Percentiles rank a stretch among this genome's conserved stretches.
Conservation (phyloP, 64 coral and sea anemone species). For the Anthopleura sola region DNA sequence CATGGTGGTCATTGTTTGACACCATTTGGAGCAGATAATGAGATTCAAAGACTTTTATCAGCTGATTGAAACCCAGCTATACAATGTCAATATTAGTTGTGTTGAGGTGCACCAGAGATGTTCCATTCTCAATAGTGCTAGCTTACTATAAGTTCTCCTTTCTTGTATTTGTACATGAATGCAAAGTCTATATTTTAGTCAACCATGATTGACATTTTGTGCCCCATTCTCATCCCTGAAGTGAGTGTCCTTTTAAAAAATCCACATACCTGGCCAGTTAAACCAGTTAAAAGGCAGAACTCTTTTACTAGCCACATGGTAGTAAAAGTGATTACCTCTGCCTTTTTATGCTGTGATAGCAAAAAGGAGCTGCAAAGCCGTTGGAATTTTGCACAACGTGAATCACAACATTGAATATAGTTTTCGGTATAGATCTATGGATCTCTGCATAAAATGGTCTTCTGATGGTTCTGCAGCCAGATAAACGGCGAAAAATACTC, state of each 20-base stretch:
- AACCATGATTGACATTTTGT: conserved; percentile 30
- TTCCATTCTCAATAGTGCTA: conserved; percentile 75
- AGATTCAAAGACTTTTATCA: too few species aligned
- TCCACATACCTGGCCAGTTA: conserved; percentile 9
- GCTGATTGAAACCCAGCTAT: too few species aligned
- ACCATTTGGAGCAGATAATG: too few species aligned
- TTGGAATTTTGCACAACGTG: conserved; percentile 20
- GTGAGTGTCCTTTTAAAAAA: conserved; percentile 45
- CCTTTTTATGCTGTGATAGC: conserved; percentile 44
- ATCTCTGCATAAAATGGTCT: conserved; percentile 49
- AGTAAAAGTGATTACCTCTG: conserved; percentile 51
- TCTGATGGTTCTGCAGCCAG: background rate
- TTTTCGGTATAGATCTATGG: conserved; percentile 32
- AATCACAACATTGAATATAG: conserved; percentile 30
- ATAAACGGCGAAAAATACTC: conserved; percentile 5
- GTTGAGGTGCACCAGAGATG: conserved; percentile 34
- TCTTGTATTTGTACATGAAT: conserved; percentile 41
- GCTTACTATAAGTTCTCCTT: conserved; percentile 51
- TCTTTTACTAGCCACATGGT: conserved; percentile 13
- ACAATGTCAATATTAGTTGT: conserved; percentile 1
- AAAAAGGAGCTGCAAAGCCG: conserved; percentile 40
- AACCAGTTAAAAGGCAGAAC: conserved; percentile 27
- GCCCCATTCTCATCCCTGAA: conserved; percentile 25
- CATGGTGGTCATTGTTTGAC: too few species aligned
- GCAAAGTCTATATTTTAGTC: conserved; percentile 56